Conservation (phyloP, 2,797 vertebrate genomes). For the Chelonia mydas region DNA sequence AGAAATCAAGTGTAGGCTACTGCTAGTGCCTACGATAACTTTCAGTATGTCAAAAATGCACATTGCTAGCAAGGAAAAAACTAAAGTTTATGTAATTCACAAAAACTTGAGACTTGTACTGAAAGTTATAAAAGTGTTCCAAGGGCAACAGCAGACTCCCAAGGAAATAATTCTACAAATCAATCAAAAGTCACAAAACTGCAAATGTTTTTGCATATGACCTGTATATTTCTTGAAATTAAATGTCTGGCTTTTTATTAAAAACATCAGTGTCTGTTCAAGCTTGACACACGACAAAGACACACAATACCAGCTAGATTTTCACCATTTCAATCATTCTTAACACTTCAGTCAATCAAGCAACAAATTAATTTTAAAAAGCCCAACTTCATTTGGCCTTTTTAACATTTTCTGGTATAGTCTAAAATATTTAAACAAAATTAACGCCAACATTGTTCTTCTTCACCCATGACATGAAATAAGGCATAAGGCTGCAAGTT, state of each 20-base stretch:
- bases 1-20: conserved; percentile 7
- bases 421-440: neutral
- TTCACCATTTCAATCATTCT: conserved; percentile 57
- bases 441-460: neutral
- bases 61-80: conserved; percentile 40
- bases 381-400: conserved; percentile 33
- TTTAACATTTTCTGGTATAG: neutral
- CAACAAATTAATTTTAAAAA: neutral
- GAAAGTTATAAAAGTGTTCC: conserved; percentile 30
- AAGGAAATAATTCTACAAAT: conserved; percentile 28
- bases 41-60: conserved; percentile 49
- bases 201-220: conserved; percentile 52
- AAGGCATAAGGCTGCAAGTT: conserved; percentile 45
- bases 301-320: conserved; percentile 47
- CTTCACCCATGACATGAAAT: neutral
- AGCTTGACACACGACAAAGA: conserved; percentile 29
- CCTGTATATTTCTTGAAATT: conserved; percentile 41
- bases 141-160: neutral
- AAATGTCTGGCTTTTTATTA: conserved; percentile 46
- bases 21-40: neutral
- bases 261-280: conserved; percentile 53
- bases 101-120: conserved; percentile 8
- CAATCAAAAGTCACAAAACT: conserved; percentile 57
- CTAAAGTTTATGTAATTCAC: conserved; percentile 33
- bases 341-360: conserved; percentile 49